phyloP scores from a whole-genome alignment of 2,888 invertebrate species.

The Troilus luridus region DNA sequence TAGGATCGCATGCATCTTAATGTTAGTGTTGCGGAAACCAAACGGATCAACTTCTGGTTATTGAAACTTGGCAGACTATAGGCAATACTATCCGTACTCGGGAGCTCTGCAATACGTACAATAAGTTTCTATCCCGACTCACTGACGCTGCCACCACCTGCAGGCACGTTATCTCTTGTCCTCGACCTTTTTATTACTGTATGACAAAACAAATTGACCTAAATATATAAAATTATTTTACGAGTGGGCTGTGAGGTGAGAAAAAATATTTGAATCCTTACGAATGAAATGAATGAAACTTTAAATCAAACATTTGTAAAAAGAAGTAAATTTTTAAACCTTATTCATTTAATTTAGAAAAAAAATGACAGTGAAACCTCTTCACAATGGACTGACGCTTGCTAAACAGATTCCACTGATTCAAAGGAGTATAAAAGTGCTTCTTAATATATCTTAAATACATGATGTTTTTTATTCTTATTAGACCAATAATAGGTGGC shows the following conservation, averaged over 20 bases:
- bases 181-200: conserved; percentile 81
- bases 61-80: neutral
- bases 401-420: no score
- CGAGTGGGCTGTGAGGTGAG: neutral
- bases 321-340: neutral
- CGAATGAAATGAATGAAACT: neutral
- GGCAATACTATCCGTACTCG: neutral
- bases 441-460: no score
- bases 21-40: neutral
- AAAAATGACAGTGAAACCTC: no score
- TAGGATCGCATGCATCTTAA: neutral
- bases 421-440: no score
- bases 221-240: neutral
- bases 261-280: neutral
- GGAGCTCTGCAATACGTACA: conserved; percentile 65
- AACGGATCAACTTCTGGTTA: neutral
- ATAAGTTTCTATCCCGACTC: conserved; percentile 65
- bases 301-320: neutral
- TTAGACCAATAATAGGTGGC: no score
- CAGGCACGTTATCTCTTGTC: conserved; percentile 75
- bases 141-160: conserved; percentile 57
- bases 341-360: no score
- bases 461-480: no score
- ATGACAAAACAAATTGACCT: conserved; percentile 61
- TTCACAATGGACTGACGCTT: no score